Evolutionary conservation across 2,113 vertebrate species (phyloP), one percentile per base, ranked within the genome.

Genomic region (Jacana jacana): DNA sequence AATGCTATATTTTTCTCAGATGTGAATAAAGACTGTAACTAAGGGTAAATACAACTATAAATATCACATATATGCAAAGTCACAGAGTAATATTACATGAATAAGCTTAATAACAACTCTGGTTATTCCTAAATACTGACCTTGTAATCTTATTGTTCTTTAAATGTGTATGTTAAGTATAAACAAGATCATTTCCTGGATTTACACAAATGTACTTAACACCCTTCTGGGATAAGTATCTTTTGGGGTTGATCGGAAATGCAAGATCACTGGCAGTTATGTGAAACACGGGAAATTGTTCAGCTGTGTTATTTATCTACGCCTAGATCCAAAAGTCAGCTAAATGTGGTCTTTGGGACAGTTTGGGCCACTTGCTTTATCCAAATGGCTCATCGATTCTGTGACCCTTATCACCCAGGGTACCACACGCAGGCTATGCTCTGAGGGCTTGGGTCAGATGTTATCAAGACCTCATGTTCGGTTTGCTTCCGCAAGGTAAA

Each of bases 401-500:
- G 93, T 31, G 16, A 35, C 22, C 12, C 73, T 87, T 89, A 3
- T 72, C 65, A 68, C 48, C 42, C n/a, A 40, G 31, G 28, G 37
- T 57, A 77, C 71, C 31, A 0, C 91, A 72, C 87, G 81, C 27
- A 2, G 52, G 54, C 27, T 44, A 25, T 31, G 17, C 37, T 78
- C 61, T 0, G 0, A 85, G 71, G 73, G 17, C 37, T 96, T 86
- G 72, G 52, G 87, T 97, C 73, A 91, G 86, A 91, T 91, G 46
- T 73, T 91, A 63, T 64, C 77, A 80, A 97, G 77, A 68, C 63
- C 65, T 37, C 23, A 11, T 64, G 70, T 65, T 94, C 83, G 73
- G 31, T 89, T 92, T 97, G 88, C 88, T 89, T 86, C 94, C 94
- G 73, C 83, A 92, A 64, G 83, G 94, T 95, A 9, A 69, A 97